These are phyloP conservation scores for Operophtera brumata DNA, from an alignment of 2,888 invertebrate genomes.

Conservation along the genomic window DNA sequence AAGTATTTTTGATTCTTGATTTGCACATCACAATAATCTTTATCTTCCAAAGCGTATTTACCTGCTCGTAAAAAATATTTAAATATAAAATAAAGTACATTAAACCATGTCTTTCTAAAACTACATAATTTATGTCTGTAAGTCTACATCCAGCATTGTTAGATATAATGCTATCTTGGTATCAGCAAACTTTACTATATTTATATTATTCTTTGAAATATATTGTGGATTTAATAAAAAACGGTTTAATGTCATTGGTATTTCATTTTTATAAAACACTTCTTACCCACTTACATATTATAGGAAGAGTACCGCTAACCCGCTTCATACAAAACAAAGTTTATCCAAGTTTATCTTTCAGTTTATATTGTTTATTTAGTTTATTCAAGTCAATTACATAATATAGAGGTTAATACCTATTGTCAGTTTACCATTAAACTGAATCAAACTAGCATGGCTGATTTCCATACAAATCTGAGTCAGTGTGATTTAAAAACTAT, in stretches of 20 bases:
- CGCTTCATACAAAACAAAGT: no score
- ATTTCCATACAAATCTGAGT: no score
- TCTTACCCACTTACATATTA: neutral
- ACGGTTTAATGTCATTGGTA: constrained; percentile 62
- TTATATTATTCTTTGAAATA: constrained; percentile 80
- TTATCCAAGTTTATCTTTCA: no score
- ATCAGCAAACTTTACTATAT: constrained; percentile 74
- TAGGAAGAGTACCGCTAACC: no score
- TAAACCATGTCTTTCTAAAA: constrained; percentile 34
- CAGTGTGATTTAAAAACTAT: no score
- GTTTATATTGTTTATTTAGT: no score
- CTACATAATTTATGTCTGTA: constrained; percentile 50
- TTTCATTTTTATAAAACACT: constrained; percentile 56
- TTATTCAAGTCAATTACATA: no score
- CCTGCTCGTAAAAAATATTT: constrained; percentile 9
- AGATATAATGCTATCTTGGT: constrained; percentile 57
- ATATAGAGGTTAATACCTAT: no score
- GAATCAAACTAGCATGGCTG: no score
- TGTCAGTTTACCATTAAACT: no score
- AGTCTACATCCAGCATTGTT: constrained; percentile 60
- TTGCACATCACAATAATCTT: constrained; percentile 31
- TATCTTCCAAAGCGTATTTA: constrained; percentile 16
- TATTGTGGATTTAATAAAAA: constrained; percentile 80
- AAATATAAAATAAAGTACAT: neutral
- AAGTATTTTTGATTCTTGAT: constrained; percentile 4